A percentile compares a stretch with the other conserved stretches of the same genome.
These are phyloP conservation scores for Amorpha juglandis DNA, from an alignment of 2,888 invertebrate genomes.

Conservation along the genomic window DNA sequence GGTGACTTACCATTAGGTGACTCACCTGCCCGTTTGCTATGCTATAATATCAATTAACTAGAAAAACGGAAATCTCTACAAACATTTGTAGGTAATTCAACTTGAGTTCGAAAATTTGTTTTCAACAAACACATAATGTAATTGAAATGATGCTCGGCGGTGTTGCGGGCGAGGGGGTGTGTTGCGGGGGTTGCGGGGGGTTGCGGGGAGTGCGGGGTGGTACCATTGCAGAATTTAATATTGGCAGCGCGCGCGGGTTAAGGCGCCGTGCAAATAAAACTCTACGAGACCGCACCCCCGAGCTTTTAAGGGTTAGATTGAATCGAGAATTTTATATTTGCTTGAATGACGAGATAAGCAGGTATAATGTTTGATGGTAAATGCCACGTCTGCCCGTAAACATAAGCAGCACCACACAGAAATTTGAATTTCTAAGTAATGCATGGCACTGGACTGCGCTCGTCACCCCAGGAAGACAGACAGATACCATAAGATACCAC, in stretches of 20 bases:
- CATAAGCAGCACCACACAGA: too few relatives aligned
- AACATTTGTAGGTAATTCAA: conserved; percentile 7
- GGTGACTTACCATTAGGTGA: too few relatives aligned
- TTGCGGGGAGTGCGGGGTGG: conserved; percentile 36
- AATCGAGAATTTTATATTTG: not conserved
- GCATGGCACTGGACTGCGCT: too few relatives aligned
- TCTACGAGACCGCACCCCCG: conserved; percentile 70
- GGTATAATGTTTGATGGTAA: too few relatives aligned
- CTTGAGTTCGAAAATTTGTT: conserved; percentile 37
- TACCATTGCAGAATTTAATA: conserved; percentile 73
- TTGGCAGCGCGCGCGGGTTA: conserved; percentile 77
- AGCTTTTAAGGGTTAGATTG: conserved; percentile 56
- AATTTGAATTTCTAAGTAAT: too few relatives aligned
- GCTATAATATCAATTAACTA: too few relatives aligned
- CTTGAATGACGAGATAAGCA: too few relatives aligned
- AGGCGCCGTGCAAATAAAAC: conserved; percentile 81
- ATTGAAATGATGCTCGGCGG: conserved; percentile 49
- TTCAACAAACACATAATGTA: conserved; percentile 67
- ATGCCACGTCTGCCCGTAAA: too few relatives aligned
- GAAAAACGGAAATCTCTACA: not conserved
- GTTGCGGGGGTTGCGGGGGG: conserved; percentile 21
- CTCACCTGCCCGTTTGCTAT: too few relatives aligned
- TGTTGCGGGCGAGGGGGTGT: conserved; percentile 26
- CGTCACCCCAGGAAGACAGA: too few relatives aligned
- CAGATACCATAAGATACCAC: too few relatives aligned